Evolutionary conservation across 2,888 invertebrate genomes (phyloP).

Genomic region (Ptychoptera albimana): DNA sequence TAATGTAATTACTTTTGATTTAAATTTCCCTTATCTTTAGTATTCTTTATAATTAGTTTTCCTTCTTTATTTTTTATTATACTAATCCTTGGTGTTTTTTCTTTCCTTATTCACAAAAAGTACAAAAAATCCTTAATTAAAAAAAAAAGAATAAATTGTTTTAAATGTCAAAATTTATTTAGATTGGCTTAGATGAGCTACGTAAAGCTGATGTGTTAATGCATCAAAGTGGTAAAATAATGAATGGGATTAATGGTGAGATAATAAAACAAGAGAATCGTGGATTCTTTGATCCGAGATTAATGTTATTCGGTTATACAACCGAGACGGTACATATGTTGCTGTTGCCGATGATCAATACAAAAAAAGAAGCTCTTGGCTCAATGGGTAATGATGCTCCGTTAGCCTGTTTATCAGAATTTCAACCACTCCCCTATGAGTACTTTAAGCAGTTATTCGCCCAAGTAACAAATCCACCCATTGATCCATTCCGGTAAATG

Average conservation of each 20-base stretch:
- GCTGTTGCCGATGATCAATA: constrained; percentile 89
- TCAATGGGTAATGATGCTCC: constrained; percentile 99
- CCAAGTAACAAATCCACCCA: constrained; percentile 98
- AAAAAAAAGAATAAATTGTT: too few species aligned
- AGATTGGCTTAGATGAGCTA: constrained; percentile 72
- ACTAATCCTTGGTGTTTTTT: too few species aligned
- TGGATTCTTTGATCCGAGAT: constrained; percentile 61
- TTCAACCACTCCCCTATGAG: constrained; percentile 87
- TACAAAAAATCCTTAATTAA: too few species aligned
- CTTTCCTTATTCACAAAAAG: too few species aligned
- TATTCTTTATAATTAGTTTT: too few species aligned
- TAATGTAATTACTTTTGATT: too few species aligned
- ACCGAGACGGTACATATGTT: constrained; percentile 90
- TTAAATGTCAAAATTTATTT: background rate
- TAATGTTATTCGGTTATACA: constrained; percentile 86
- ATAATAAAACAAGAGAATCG: constrained; percentile 25
- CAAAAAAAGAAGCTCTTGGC: constrained; percentile 92
- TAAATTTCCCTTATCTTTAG: too few species aligned
- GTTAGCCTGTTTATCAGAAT: constrained; percentile 87
- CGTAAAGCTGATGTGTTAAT: constrained; percentile 40
- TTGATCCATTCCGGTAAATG: constrained; percentile 73
- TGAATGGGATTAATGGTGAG: constrained; percentile 23
- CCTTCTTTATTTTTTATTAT: too few species aligned
- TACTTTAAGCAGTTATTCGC: constrained; percentile 99
- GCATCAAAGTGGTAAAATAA: constrained; percentile 21